Conservation (phyloP, 1,140 invertebrate genomes). For the Plutomurus gul region DNA sequence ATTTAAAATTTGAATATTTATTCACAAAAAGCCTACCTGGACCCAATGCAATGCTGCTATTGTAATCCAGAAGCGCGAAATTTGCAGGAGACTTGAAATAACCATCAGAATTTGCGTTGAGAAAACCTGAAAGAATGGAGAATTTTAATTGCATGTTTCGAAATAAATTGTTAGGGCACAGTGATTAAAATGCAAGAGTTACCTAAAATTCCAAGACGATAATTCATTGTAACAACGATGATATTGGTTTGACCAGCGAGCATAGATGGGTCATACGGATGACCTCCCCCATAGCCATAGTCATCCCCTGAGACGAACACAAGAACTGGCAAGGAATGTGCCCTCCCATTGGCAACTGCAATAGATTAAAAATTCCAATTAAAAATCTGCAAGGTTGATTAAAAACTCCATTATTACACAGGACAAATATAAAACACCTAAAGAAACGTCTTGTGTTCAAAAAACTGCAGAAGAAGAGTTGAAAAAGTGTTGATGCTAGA, state of each 20-base stretch:
- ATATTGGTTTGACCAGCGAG: slow-evolving; percentile 87
- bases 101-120: slow-evolving; percentile 83
- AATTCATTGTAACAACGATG: slow-evolving; percentile 95
- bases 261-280: slow-evolving; percentile 91
- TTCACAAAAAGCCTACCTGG: slow-evolving; percentile 59
- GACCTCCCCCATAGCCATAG: slow-evolving; percentile 87
- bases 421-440: neutral
- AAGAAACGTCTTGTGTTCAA: neutral
- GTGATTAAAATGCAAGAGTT: too few species aligned
- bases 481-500: neutral
- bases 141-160: too few species aligned
- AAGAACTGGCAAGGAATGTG: slow-evolving; percentile 70
- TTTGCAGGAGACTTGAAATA: slow-evolving; percentile 82
- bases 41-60: slow-evolving; percentile 77
- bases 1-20: neutral
- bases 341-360: slow-evolving; percentile 47
- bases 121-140: slow-evolving; percentile 69
- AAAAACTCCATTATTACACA: neutral
- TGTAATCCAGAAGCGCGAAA: slow-evolving; percentile 72
- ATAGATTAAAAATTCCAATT: slow-evolving; percentile 5
- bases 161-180: too few species aligned
- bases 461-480: too few species aligned
- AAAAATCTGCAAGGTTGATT: neutral
- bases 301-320: slow-evolving; percentile 95
- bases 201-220: slow-evolving; percentile 93